phyloP scores from a whole-genome alignment of 2,797 vertebrate species.

The Lepidocolaptes lacrymiger region DNA sequence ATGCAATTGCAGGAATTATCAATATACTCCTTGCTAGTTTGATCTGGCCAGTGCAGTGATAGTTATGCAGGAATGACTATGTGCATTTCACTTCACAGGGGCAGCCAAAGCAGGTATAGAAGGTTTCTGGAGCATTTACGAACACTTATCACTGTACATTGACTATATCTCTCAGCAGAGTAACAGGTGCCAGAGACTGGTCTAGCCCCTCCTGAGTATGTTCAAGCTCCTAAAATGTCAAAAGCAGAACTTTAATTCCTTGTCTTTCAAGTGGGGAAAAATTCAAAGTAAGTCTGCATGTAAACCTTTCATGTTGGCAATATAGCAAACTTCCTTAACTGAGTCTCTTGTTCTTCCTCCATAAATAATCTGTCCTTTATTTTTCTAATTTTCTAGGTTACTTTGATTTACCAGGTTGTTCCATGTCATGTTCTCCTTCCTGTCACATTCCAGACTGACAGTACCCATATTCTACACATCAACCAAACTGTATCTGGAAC shows the following conservation, averaged over 20 bases:
- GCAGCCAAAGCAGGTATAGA: not conserved
- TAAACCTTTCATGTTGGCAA: not conserved
- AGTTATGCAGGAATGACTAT: not conserved
- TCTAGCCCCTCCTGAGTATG: not conserved
- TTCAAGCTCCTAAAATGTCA: not conserved
- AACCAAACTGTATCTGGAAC: not conserved
- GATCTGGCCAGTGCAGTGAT: not conserved
- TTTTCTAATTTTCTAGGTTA: not conserved
- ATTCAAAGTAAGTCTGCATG: not conserved
- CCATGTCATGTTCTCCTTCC: not conserved
- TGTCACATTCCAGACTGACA: not conserved
- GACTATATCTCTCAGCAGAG: not conserved
- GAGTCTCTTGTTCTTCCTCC: not conserved
- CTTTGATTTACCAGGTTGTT: not conserved
- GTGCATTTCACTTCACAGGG: not conserved
- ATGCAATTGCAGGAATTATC: not conserved
- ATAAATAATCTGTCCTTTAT: not conserved
- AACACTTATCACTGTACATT: accelerated
- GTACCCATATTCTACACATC: not conserved
- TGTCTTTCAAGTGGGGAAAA: not conserved
- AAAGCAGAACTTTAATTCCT: not conserved
- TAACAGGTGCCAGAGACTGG: not conserved
- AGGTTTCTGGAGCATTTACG: not conserved
- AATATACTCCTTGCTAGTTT: not conserved
- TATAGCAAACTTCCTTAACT: not conserved